Evolutionary conservation across 1,140 invertebrate species (phyloP), one percentile per base, ranked within the genome.

Genomic region (Cyphomyrmex costatus): DNA sequence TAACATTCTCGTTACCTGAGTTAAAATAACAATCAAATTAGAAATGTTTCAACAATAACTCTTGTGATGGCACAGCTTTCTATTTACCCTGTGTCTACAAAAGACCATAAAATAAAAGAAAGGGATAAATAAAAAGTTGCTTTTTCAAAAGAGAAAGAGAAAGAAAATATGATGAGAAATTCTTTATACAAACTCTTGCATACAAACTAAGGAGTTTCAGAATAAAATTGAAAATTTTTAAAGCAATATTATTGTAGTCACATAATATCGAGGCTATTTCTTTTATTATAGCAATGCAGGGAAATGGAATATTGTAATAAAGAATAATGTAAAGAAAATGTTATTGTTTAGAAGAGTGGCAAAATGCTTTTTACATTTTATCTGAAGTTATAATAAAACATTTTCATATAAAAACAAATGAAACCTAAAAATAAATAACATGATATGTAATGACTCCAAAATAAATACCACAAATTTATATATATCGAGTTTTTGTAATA

Each of bases 21-120:
- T 21, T 73, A 73, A 76, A 76, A 42, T 36, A 61, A 14, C 14
- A 24, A 19, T 24, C n/a, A 60, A 61, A 76, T 61, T 61, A 27
- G n/a, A 7, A 76, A 36, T 24, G 42, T 12, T 76, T 36, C 27
- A 42, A 8, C 30, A 76, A 76, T 60, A 60, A 61, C 27, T 2
- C 21, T 70, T 8, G 66, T 33, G 19, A 73, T 36, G 19, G 12
- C 12, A 73, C 36, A 21, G 30, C 30, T 56, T 73, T 73, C 21
- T 30, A 36, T 8, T 56, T 73, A 12, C 3, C 12, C 14, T 56
- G 30, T n/a, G 19, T 73, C 33, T 6, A 30, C n/a, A 36, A 16
- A 3, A 58, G 30, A 58, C 8, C 8, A n/a, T 60, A 60, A 42
- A 60, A 60, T 42, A 60, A 76, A 24, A 16, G 33, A 42, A 16